Evolutionary conservation across 2,888 invertebrate species (phyloP).

Genomic region (Dinocampus coccinellae): DNA sequence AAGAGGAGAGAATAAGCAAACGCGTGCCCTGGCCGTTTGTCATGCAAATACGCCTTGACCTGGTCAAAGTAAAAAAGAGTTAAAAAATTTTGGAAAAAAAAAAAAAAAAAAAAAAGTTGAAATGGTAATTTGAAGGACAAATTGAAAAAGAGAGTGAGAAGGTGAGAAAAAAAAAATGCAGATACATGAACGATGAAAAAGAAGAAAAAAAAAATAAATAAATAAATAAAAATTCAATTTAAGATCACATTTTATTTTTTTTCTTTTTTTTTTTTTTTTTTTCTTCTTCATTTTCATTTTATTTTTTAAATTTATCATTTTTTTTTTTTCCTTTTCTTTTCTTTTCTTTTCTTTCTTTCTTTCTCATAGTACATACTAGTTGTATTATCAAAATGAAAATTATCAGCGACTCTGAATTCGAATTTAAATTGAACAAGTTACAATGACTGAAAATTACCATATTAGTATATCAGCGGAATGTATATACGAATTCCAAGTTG

Average conservation of each 20-base stretch:
- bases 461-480: slow-evolving; percentile 6
- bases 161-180: slow-evolving; percentile 4
- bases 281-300: too few relatives aligned
- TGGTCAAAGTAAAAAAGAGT: too few relatives aligned
- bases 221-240: neutral
- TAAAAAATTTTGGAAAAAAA: slow-evolving; percentile 12
- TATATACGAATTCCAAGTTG: slow-evolving; percentile 7
- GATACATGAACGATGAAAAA: neutral
- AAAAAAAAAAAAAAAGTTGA: neutral
- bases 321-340: too few relatives aligned
- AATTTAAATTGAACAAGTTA: neutral
- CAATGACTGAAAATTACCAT: slow-evolving; percentile 25
- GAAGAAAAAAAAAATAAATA: neutral
- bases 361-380: too few relatives aligned
- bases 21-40: slow-evolving; percentile 22
- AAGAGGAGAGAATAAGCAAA: slow-evolving; percentile 12
- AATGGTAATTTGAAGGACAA: slow-evolving; percentile 23
- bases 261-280: neutral
- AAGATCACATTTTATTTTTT: neutral
- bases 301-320: too few relatives aligned
- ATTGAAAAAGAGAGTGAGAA: neutral
- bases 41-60: slow-evolving; percentile 25
- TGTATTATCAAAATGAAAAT: neutral
- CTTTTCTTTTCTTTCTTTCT: too few relatives aligned
- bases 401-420: neutral